Conservation (phyloP, 2,888 invertebrate genomes). For the Phortica magna region DNA sequence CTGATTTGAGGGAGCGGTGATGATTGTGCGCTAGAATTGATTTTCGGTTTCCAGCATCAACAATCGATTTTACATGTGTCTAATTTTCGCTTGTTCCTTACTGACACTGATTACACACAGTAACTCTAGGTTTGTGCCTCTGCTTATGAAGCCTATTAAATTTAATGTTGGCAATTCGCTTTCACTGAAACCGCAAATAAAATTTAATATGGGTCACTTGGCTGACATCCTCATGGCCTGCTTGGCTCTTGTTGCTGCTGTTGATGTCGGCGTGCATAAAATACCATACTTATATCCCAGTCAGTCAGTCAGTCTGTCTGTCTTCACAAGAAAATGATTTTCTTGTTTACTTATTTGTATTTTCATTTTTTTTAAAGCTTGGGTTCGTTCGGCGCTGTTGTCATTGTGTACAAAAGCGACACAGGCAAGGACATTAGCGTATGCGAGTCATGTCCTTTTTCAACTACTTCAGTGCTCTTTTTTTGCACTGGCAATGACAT, state of each 20-base stretch:
- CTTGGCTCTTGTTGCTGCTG: no score
- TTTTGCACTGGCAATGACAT: constrained; percentile 66
- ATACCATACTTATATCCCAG: no score
- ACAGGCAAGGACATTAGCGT: constrained; percentile 50
- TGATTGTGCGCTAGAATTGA: no score
- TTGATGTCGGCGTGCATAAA: no score
- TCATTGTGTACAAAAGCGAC: constrained; percentile 49
- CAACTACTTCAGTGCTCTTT: constrained; percentile 33
- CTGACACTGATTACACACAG: no score
- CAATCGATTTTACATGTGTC: no score
- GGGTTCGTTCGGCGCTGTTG: neutral
- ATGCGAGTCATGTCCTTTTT: constrained; percentile 55
- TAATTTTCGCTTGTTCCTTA: no score
- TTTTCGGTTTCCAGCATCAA: no score
- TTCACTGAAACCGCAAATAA: constrained; percentile 57
- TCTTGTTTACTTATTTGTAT: constrained; percentile 40
- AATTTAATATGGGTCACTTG: constrained; percentile 73
- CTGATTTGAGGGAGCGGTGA: no score
- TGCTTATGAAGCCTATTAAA: constrained; percentile 57
- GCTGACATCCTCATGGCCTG: constrained; percentile 62
- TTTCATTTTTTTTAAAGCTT: neutral
- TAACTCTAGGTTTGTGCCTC: no score
- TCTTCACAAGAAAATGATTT: constrained; percentile 1
- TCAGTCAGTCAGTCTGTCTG: no score
- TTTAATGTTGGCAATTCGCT: constrained; percentile 67